Percentiles rank a stretch among this genome's conserved stretches.
phyloP scores from a whole-genome alignment of 2,888 invertebrate species.

The Polyommatus iphigenia region DNA sequence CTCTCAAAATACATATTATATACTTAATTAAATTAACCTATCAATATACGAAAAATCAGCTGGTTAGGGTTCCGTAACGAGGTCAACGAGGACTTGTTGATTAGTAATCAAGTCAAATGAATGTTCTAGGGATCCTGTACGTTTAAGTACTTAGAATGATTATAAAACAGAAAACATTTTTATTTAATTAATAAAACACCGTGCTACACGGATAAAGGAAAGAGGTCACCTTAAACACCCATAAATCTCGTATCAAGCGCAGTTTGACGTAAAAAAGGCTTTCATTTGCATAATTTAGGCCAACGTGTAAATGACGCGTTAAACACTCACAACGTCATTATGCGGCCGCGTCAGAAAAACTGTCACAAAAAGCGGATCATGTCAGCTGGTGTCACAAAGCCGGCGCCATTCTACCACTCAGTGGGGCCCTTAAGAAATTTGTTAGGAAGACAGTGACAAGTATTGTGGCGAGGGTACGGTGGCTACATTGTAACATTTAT shows the following conservation, averaged over 20 bases:
- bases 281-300: constrained; percentile 32
- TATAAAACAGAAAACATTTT: not conserved
- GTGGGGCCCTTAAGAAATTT: constrained; percentile 70
- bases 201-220: not conserved
- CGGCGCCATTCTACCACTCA: constrained; percentile 63
- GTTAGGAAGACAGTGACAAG: constrained; percentile 63
- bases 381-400: constrained; percentile 63
- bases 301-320: constrained; percentile 65
- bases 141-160: not conserved
- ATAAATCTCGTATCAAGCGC: constrained; percentile 21
- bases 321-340: constrained; percentile 70
- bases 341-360: constrained; percentile 56
- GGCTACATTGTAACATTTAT: constrained; percentile 49
- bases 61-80: no score
- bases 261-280: constrained; percentile 15
- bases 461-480: constrained; percentile 43
- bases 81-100: no score
- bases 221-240: not conserved
- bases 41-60: no score
- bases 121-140: no score
- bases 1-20: no score
- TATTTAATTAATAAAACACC: not conserved
- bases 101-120: no score
- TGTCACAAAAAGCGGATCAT: constrained; percentile 58
- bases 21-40: no score